Evolutionary conservation across 2,888 invertebrate species (phyloP).

Genomic region (Dilophus febrilis): DNA sequence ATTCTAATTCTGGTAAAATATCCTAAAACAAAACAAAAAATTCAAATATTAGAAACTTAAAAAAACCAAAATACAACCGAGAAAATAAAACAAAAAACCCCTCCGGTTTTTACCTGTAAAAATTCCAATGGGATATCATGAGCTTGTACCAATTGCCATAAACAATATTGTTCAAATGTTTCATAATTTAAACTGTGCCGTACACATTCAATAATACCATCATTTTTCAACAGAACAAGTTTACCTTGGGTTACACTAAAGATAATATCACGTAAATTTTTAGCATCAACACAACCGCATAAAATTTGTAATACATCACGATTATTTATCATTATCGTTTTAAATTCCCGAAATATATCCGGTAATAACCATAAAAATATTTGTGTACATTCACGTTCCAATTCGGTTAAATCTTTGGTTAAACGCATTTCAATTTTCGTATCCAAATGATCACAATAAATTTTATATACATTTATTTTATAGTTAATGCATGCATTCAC

Average conservation of each 20-base stretch:
- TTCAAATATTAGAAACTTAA: too few species aligned
- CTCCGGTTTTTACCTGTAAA: slow-evolving; percentile 40
- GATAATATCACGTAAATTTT: slow-evolving; percentile 77
- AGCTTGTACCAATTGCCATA: slow-evolving; percentile 91
- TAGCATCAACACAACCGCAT: slow-evolving; percentile 77
- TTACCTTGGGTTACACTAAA: slow-evolving; percentile 83
- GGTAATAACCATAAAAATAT: slow-evolving; percentile 86
- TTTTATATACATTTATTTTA: slow-evolving; percentile 73
- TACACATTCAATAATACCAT: slow-evolving; percentile 54
- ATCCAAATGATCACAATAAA: slow-evolving; percentile 67
- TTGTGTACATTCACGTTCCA: slow-evolving; percentile 77
- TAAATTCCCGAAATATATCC: slow-evolving; percentile 81
- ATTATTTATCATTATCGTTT: slow-evolving; percentile 73
- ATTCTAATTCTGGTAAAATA: slow-evolving; percentile 54
- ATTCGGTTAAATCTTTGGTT: slow-evolving; percentile 66
- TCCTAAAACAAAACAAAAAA: slow-evolving; percentile 15
- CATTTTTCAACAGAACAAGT: slow-evolving; percentile 63
- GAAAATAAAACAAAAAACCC: too few species aligned
- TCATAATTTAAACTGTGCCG: slow-evolving; percentile 86
- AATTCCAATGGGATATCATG: slow-evolving; percentile 89
- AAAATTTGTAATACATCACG: slow-evolving; percentile 75
- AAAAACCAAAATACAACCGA: too few species aligned
- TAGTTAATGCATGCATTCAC: slow-evolving; percentile 42
- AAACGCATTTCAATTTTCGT: slow-evolving; percentile 57
- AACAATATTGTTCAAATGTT: slow-evolving; percentile 90